Evolutionary conservation across 1,140 invertebrate species (phyloP), one percentile per base, ranked within the genome.

Genomic region (Macrobrachium rosenbergii): DNA sequence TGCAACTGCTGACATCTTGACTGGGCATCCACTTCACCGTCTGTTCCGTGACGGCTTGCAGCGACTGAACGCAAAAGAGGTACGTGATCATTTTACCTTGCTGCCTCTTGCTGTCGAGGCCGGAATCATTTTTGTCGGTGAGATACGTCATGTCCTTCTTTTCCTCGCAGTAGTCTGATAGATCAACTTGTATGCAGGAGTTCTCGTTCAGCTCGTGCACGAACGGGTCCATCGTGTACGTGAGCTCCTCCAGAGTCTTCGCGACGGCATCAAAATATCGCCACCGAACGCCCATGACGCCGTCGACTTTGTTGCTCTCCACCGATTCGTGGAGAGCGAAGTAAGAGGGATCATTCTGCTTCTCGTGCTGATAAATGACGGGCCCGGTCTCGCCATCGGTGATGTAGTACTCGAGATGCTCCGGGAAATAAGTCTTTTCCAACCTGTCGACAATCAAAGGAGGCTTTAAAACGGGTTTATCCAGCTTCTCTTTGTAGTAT

Each of bases 401-500:
- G 16, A 87, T 72, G 76, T 62, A 81, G 43, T 81, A 87, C 67
- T 87, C 85, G 19, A 87, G 85, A 60, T 87, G 58, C 69, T 87
- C 85, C 21, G 85, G 85, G 17, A 87, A 87, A 59, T 87, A 87
- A 14, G 85, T 87, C 69, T 87, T 87, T 23, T 87, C 85, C 14
- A 87, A 45, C 28, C 60, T 58, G 59, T 87, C 85, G 17, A 87
- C 63, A 12, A 87, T 73, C 10, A 87, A 87, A 59, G 85, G 85
- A 58, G 85, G 85, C 17, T 87, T 87, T 28, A 87, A 60, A n/a
- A 87, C 85, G 14, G 77, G 75, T n/a, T 81, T 76, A n/a, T 87
- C 85, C 11, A 87, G 58, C 21, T 87, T 87, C 21, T 87, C 85
- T 63, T 87, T 87, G 58, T 87, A 87, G 67, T 81, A 87, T 16